phyloP scores from a whole-genome alignment of 2,888 invertebrate species.

The Cryptocheilus praepositus region DNA sequence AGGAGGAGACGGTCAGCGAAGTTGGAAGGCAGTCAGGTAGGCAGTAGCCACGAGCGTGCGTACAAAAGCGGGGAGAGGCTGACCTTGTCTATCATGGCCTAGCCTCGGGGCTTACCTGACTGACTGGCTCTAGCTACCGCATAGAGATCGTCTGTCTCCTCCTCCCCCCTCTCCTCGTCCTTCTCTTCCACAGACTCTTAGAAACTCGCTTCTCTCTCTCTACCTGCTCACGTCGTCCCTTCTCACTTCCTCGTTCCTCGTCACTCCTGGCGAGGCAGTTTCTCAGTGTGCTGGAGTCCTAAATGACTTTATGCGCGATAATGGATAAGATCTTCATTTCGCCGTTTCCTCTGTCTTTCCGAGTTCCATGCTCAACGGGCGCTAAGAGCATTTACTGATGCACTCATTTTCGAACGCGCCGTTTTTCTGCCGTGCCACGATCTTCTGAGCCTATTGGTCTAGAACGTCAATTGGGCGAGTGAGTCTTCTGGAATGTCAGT shows the following conservation, averaged over 20 bases:
- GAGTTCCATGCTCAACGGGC: constrained; percentile 12
- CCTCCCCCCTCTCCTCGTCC: constrained; percentile 34
- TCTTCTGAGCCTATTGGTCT: background rate
- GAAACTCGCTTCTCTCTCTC: constrained; percentile 8
- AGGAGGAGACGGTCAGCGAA: background rate
- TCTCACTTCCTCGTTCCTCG: constrained; percentile 31
- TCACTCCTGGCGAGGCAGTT: constrained; percentile 15
- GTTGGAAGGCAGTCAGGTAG: constrained; percentile 16
- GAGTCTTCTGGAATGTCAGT: background rate
- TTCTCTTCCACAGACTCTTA: constrained; percentile 36
- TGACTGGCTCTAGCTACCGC: constrained; percentile 68
- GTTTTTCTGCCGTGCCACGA: background rate
- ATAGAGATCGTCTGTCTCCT: constrained; percentile 48
- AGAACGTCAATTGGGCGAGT: too few relatives aligned
- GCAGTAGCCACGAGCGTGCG: constrained; percentile 25
- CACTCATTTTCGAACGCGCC: background rate
- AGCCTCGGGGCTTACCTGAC: constrained; percentile 72
- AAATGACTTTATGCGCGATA: too few relatives aligned
- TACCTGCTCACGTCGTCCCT: constrained; percentile 19
- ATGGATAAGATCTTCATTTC: background rate
- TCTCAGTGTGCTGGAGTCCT: too few relatives aligned
- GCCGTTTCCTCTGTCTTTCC: constrained; percentile 9
- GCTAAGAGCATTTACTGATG: constrained; percentile 15
- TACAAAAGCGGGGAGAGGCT: constrained; percentile 63
- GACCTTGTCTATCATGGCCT: constrained; percentile 73